Evolutionary conservation across 2,797 vertebrate genomes (phyloP), one percentile per base, ranked within the genome.

Genomic region (Myotis daubentonii): DNA sequence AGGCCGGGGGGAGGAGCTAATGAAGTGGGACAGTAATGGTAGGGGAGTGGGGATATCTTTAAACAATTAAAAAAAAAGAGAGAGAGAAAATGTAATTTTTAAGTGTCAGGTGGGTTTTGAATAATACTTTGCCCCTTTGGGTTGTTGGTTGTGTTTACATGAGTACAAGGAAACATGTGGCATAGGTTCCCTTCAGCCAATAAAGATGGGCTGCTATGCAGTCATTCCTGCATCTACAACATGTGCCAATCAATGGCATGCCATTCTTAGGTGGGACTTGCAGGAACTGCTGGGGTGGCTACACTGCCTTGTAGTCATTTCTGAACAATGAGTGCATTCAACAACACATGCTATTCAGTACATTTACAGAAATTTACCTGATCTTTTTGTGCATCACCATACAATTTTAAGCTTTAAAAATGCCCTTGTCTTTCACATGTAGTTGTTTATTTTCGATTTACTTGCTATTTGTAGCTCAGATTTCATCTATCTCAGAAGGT

Each of bases 331-430:
- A 51, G 28, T 89, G 55, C 3, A 3, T 53, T 57, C 4, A 30
- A 28, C 47, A 57, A 13, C 10, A 15, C 4, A 0, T 57, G 68
- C 17, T 51, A 0, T 60, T 72, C 28, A 20, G 20, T 65, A 49
- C 22, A 15, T 71, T 92, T 51, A 36, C 19, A 60, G 10, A n/a
- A 41, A 51, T 33, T 84, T 74, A 9, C 65, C 51, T 38, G 9
- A 19, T 85, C 11, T 79, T 62, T 94, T 70, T 91, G 8, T 30
- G 33, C 33, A 10, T 25, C 13, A 10, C 62, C 66, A 51, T 88
- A 44, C 71, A 13, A 87, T 87, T 51, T 74, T 62, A 87, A 91
- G 55, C 60, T 82, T 94, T 47, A 25, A 82, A 68, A 60, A 74
- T 60, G 33, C 36, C 80, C 17, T 89, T 44, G 51, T 49, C 38